These are phyloP conservation scores for Hippocampus comes DNA, from an alignment of 2,113 vertebrate species.

Conservation along the genomic window DNA sequence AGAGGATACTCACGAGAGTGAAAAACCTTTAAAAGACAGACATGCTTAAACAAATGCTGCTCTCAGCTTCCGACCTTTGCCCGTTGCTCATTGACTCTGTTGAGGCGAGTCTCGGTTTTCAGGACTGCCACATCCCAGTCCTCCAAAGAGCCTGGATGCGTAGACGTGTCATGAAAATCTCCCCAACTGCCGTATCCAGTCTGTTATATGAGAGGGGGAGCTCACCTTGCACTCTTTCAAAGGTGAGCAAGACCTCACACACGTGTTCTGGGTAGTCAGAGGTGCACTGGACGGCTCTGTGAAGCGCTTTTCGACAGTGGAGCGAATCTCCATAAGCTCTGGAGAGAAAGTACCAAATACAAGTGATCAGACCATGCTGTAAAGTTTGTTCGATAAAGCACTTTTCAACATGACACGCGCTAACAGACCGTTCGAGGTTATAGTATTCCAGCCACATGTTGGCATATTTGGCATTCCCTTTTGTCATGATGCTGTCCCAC, in stretches of 20 bases:
- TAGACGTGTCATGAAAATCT: neutral
- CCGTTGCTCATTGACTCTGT: constrained; percentile 87
- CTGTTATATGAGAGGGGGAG: neutral
- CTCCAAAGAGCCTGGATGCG: constrained; percentile 81
- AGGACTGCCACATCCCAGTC: constrained; percentile 93
- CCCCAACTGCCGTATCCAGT: neutral
- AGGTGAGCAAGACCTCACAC: constrained; percentile 89
- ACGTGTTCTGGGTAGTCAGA: constrained; percentile 96
- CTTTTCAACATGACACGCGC: neutral
- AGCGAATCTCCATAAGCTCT: constrained; percentile 86
- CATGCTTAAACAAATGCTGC: neutral
- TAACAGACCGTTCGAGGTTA: constrained; percentile 86
- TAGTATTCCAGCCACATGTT: constrained; percentile 99
- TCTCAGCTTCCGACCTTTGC: constrained; percentile 75
- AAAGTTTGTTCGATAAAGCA: neutral
- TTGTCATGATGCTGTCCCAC: constrained; percentile 97
- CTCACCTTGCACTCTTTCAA: constrained; percentile 94
- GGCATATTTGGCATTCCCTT: constrained; percentile 94
- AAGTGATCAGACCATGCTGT: neutral
- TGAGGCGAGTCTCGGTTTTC: constrained; percentile 85
- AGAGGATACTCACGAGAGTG: constrained; percentile 17
- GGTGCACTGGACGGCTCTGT: constrained; percentile 92
- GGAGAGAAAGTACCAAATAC: neutral
- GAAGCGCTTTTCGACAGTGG: constrained; percentile 93
- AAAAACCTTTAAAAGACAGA: constrained; percentile 5